Evolutionary conservation across 2,113 vertebrate species (phyloP).

Genomic region (Seriola dumerili): DNA sequence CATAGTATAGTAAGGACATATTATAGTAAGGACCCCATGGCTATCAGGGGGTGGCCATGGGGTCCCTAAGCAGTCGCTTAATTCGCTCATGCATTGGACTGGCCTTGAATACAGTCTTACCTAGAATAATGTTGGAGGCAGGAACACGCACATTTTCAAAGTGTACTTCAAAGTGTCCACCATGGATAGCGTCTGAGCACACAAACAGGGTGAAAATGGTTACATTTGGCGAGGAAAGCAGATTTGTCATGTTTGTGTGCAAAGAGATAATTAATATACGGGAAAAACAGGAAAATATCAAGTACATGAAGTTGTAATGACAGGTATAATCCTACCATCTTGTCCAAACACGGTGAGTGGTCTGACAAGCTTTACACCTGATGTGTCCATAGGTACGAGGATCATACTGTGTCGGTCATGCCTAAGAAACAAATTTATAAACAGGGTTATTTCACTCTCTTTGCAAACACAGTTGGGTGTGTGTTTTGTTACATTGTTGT

Average conservation of each 20-base stretch:
- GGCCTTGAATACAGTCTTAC: slow-evolving; percentile 76
- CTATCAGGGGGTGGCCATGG: too few relatives aligned
- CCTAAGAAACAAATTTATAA: slow-evolving; percentile 74
- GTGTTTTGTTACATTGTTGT: background rate
- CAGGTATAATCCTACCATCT: slow-evolving; percentile 82
- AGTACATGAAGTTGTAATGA: background rate
- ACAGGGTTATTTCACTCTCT: background rate
- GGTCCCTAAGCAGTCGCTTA: too few relatives aligned
- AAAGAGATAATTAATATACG: background rate
- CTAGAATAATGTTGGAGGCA: slow-evolving; percentile 89
- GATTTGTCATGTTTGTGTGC: background rate
- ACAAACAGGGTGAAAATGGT: background rate
- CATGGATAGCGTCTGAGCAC: slow-evolving; percentile 89
- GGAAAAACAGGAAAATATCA: slow-evolving; percentile 1
- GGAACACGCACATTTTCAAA: slow-evolving; percentile 91
- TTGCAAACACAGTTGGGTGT: slow-evolving; percentile 14
- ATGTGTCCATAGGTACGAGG: slow-evolving; percentile 89
- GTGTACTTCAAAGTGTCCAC: slow-evolving; percentile 95
- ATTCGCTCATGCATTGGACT: too few relatives aligned
- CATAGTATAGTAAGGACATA: too few relatives aligned
- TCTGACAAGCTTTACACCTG: slow-evolving; percentile 88
- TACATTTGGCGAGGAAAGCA: background rate
- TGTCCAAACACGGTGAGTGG: slow-evolving; percentile 92
- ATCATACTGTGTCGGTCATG: slow-evolving; percentile 92
- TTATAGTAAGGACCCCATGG: too few relatives aligned